These are phyloP conservation scores for Nephrocerus scutellatus DNA, from an alignment of 2,888 invertebrate genomes.

Conservation along the genomic window DNA sequence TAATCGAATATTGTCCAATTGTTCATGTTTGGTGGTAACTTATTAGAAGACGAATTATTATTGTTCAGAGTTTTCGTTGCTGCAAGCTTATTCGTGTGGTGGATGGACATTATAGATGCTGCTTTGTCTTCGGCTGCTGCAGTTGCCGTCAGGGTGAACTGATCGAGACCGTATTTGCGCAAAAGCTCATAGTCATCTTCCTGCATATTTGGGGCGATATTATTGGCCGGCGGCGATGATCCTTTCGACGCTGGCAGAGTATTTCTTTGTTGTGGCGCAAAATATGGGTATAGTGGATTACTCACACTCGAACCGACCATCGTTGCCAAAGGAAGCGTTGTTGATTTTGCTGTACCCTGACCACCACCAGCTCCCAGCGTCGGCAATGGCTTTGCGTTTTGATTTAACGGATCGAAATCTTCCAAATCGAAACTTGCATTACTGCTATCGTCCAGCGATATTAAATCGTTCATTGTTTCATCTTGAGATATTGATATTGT, in stretches of 20 bases:
- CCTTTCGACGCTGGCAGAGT: conserved; percentile 24
- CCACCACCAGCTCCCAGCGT: conserved; percentile 17
- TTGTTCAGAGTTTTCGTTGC: background rate
- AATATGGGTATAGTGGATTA: conserved; percentile 52
- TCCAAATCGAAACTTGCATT: conserved; percentile 55
- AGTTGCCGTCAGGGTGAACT: conserved; percentile 38
- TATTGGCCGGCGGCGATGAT: conserved; percentile 27
- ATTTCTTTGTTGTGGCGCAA: conserved; percentile 45
- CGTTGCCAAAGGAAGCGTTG: conserved; percentile 36
- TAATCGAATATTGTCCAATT: conserved; percentile 47
- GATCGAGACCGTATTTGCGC: conserved; percentile 46
- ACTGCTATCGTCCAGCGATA: conserved; percentile 60
- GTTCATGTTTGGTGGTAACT: conserved; percentile 32
- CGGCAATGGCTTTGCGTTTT: conserved; percentile 48
- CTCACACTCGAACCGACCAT: conserved; percentile 30
- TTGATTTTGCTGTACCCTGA: conserved; percentile 29
- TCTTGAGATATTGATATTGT: conserved; percentile 26
- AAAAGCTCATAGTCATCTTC: conserved; percentile 46
- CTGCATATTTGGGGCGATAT: conserved; percentile 13
- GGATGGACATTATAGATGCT: conserved; percentile 11
- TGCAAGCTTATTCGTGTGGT: conserved; percentile 14
- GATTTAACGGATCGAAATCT: conserved; percentile 60
- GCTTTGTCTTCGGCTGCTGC: conserved; percentile 20
- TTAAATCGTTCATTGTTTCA: conserved; percentile 55
- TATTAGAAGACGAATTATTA: conserved; percentile 14